These are phyloP conservation scores for Oligia strigilis DNA, from an alignment of 2,888 invertebrate genomes.

Conservation along the genomic window DNA sequence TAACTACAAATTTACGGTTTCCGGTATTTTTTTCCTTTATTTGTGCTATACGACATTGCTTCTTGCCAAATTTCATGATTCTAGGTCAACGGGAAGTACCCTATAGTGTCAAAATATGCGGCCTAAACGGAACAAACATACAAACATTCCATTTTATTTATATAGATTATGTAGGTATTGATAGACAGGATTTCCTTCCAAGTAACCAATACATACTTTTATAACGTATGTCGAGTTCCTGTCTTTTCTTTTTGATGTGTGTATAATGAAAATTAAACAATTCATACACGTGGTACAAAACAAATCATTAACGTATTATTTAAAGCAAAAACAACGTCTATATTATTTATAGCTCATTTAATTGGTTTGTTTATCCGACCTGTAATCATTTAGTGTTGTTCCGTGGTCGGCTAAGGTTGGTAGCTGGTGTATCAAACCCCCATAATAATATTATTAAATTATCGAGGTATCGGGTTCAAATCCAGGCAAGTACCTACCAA, in stretches of 20 bases:
- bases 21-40: no score
- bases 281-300: not conserved
- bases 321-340: constrained; percentile 39
- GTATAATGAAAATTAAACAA: constrained; percentile 4
- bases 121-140: no score
- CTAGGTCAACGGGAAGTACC: no score
- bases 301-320: constrained; percentile 40
- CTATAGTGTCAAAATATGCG: no score
- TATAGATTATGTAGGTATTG: no score
- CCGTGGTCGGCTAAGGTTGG: not conserved
- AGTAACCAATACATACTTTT: not conserved
- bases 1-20: no score
- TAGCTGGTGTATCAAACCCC: not conserved
- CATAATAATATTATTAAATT: not conserved
- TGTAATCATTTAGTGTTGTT: constrained; percentile 30
- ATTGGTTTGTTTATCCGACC: constrained; percentile 32
- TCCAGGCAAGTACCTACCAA: not conserved
- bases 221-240: not conserved
- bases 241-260: not conserved
- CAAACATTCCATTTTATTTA: no score
- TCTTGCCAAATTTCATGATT: no score
- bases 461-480: no score
- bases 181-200: not conserved
- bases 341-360: constrained; percentile 32
- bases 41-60: no score